These are phyloP conservation scores for Drosophila quadrilineata DNA, from an alignment of 1,140 invertebrate species.

Conservation along the genomic window DNA sequence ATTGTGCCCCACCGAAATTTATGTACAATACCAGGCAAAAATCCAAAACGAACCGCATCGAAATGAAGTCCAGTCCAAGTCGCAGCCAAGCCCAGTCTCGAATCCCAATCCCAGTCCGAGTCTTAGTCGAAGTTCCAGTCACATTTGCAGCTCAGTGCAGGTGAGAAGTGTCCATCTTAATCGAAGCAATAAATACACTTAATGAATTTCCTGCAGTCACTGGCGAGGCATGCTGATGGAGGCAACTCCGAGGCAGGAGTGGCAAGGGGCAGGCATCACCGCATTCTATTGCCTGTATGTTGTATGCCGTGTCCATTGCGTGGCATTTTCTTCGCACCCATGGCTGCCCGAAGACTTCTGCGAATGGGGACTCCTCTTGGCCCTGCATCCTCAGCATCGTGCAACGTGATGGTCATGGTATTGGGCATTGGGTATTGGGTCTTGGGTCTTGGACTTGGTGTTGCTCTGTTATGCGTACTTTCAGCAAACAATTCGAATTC, in stretches of 20 bases:
- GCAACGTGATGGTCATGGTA: background rate
- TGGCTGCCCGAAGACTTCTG: slow-evolving; percentile 42
- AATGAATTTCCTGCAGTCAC: slow-evolving; percentile 76
- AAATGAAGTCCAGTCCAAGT: background rate
- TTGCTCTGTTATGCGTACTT: slow-evolving; percentile 50
- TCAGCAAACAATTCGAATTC: slow-evolving; percentile 65
- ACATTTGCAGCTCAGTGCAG: slow-evolving; percentile 44
- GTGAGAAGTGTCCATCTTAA: slow-evolving; percentile 79
- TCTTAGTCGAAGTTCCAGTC: slow-evolving; percentile 15
- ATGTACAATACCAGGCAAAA: slow-evolving; percentile 59
- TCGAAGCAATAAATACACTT: slow-evolving; percentile 80
- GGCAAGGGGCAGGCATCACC: slow-evolving; percentile 15
- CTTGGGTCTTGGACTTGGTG: background rate
- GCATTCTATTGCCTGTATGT: slow-evolving; percentile 61
- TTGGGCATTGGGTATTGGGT: background rate
- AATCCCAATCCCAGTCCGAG: background rate
- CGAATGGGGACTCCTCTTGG: no score
- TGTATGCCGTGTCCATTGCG: slow-evolving; percentile 61
- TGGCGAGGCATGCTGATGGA: background rate
- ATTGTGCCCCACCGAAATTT: slow-evolving; percentile 72
- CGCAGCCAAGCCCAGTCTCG: background rate
- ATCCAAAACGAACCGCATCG: slow-evolving; percentile 13
- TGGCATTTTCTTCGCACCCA: slow-evolving; percentile 78
- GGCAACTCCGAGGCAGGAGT: background rate
- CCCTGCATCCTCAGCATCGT: no score